Base-by-base conservation (phyloP, 1,140 invertebrate species). In the Zaprionus africanus region DNA sequence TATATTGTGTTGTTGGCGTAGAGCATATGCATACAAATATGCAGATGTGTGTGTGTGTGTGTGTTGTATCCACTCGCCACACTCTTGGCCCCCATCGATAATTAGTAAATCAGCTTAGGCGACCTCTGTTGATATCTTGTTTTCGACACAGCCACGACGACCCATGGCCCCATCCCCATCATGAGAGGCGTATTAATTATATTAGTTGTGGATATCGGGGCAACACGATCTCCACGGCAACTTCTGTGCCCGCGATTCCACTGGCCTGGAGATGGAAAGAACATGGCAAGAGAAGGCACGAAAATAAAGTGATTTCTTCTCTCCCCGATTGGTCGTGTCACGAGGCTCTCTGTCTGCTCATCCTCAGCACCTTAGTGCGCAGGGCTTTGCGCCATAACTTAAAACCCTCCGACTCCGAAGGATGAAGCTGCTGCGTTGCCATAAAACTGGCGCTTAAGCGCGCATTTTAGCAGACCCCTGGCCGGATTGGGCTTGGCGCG, bases 391-490 rank as follows among this genome's bases (percentile, higher is more conserved):
- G 80, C 80, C 70, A 83, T 82, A 74, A 78, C 72, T 88, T 86
- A 83, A 82, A 61, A 66, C 64, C 62, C 38, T 43, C 41, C n/a
- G 68, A 36, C 57, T 57, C 31, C 31, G 24, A 41, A 72, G 62
- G 59, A 67, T 34, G 69, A 46, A 5, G 41, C 49, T 66, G 65
- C 63, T 68, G 78, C 68, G 70, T 61, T 56, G 68, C 73, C 68
- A 81, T 86, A 74, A 86, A 86, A 80, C 78, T 84, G 83, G 84
- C 83, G 83, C 83, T 88, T 86, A 86, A 88, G 82, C 76, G 84
- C 76, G 51, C 77, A 71, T 80, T 79, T 78, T 77, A 87, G 62
- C 72, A 79, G 79, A 76, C 72, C 83, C 74, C 54, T 68, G 84
- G 69, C 80, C 83, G 83, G 80, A 86, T 88, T 86, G 83, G 83